A percentile compares a stretch with the other conserved stretches of the same genome.
phyloP scores from a whole-genome alignment of 2,113 vertebrate genomes.

The Caloenas nicobarica region DNA sequence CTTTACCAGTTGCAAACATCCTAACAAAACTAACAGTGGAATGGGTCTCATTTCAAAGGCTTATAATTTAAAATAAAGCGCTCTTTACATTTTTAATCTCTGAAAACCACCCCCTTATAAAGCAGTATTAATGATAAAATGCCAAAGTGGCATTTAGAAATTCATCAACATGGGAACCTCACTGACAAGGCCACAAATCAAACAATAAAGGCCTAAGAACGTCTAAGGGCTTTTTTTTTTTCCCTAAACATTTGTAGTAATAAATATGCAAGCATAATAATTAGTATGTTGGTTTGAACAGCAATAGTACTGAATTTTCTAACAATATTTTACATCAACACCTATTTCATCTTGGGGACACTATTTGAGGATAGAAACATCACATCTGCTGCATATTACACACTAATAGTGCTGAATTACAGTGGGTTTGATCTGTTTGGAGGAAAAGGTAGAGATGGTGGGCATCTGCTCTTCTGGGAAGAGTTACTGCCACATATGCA shows the following conservation, averaged over 20 bases:
- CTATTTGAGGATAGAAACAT: not conserved
- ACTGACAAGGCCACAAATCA: not conserved
- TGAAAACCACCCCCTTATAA: not conserved
- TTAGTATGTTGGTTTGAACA: not conserved
- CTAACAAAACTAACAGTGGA: conserved; percentile 22
- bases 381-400: not conserved
- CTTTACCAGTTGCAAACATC: not conserved
- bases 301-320: not conserved
- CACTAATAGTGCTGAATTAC: not conserved
- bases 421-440: not conserved
- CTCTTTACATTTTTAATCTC: conserved; percentile 10
- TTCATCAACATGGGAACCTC: not conserved
- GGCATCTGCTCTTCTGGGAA: not conserved
- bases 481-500: not conserved
- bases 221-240: not conserved
- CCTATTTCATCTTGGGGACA: not conserved
- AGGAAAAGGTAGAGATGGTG: not conserved
- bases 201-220: not conserved
- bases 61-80: not conserved
- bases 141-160: not conserved
- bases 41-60: conserved; percentile 13
- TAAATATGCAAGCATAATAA: not conserved
- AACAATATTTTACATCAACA: not conserved
- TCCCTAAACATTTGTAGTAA: not conserved
- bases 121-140: not conserved